phyloP scores from a whole-genome alignment of 2,888 invertebrate genomes.

The Pecten maximus region DNA sequence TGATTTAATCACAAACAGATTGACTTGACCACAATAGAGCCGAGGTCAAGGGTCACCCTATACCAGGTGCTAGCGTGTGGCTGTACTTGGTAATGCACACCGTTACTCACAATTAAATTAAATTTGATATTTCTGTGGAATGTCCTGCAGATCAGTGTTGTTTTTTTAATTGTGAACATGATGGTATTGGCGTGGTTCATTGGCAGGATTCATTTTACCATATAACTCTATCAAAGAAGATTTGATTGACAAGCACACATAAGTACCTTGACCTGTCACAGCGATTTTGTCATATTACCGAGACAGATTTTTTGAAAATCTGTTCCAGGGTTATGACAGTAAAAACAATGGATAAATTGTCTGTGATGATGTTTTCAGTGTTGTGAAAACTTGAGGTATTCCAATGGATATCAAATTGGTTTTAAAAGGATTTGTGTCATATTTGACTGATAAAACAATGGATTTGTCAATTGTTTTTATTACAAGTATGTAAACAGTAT shows the following conservation, averaged over 20 bases:
- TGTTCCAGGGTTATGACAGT: not conserved
- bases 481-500: not conserved
- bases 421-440: not conserved
- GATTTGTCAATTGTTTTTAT: not conserved
- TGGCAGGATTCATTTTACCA: not conserved
- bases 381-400: not conserved
- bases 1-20: constrained; percentile 7
- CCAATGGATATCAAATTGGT: not conserved
- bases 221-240: not conserved
- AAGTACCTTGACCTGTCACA: not conserved
- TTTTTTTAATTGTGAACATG: not conserved
- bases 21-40: constrained; percentile 1
- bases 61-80: constrained; percentile 20
- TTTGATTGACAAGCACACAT: not conserved
- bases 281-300: not conserved
- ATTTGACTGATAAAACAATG: not conserved
- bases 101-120: not conserved
- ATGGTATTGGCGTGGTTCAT: not conserved
- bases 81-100: not conserved
- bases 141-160: not conserved
- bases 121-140: constrained; percentile 35
- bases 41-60: not conserved
- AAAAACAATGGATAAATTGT: not conserved
- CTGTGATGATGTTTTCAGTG: not conserved
- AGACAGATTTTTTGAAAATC: not conserved